phyloP scores from a whole-genome alignment of 1,140 invertebrate genomes.

The Lamellibrachia luymesi region DNA sequence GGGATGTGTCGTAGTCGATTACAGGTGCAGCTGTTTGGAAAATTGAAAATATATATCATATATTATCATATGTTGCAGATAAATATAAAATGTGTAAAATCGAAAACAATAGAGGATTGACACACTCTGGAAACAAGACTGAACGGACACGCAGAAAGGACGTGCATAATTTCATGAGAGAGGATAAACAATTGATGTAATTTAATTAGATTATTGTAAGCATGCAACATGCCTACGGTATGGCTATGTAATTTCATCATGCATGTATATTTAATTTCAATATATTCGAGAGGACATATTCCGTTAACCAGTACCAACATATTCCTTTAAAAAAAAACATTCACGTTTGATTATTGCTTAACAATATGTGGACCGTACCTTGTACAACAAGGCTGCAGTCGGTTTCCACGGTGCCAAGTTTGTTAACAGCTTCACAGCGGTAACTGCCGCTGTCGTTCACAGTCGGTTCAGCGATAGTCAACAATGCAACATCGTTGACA shows the following conservation, averaged over 20 bases:
- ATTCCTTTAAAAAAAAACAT: neutral
- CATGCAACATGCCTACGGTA: neutral
- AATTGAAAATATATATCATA: neutral
- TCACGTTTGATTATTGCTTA: neutral
- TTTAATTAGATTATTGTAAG: neutral
- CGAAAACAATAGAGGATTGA: neutral
- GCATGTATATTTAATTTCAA: neutral
- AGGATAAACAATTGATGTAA: neutral
- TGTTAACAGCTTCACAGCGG: conserved; percentile 46
- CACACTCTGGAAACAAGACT: neutral
- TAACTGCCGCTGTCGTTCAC: conserved; percentile 50
- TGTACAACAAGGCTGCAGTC: conserved; percentile 50
- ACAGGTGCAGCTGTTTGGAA: conserved; percentile 8
- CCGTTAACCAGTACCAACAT: neutral
- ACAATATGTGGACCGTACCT: conserved; percentile 34
- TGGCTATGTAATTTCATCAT: neutral
- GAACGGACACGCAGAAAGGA: neutral
- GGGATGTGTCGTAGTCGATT: conserved; percentile 34
- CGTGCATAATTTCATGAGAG: neutral
- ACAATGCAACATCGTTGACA: conserved; percentile 47
- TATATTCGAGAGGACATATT: no score
- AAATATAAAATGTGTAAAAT: neutral
- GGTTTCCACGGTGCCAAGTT: conserved; percentile 49
- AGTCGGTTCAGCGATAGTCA: conserved; percentile 51
- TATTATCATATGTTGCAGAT: neutral